A percentile compares a stretch with the other conserved stretches of the same genome.
phyloP scores from a whole-genome alignment of 2,888 invertebrate genomes.

The Glaucopsyche alexis region DNA sequence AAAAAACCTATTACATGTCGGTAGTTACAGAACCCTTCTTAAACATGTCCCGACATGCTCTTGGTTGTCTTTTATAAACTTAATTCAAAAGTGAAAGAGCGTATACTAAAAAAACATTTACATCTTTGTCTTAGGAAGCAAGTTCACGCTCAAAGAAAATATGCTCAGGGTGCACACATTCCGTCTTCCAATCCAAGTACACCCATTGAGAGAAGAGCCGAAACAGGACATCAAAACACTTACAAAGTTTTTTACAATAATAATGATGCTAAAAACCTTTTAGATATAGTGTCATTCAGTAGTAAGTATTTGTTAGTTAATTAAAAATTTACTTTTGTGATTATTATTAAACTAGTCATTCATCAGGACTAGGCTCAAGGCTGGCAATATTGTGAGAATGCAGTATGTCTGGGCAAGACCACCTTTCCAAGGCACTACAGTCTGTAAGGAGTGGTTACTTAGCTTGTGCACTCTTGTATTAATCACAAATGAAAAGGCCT shows the following conservation, averaged over 20 bases:
- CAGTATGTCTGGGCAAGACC: not conserved
- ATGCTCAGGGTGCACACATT: slow-evolving; percentile 27
- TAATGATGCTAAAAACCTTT: slow-evolving; percentile 17
- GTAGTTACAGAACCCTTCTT: too few relatives aligned
- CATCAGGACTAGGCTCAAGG: too few relatives aligned
- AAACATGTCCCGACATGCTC: too few relatives aligned
- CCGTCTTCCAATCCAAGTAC: slow-evolving; percentile 11
- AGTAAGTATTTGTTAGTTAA: slow-evolving; percentile 19
- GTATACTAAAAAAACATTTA: too few relatives aligned
- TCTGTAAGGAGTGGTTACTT: too few relatives aligned
- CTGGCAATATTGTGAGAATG: not conserved
- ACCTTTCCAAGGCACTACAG: too few relatives aligned
- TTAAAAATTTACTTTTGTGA: not conserved
- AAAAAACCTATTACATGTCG: too few relatives aligned
- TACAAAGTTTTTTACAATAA: slow-evolving; percentile 22
- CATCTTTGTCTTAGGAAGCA: slow-evolving; percentile 1
- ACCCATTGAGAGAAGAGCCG: slow-evolving; percentile 15
- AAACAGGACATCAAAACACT: slow-evolving; percentile 15
- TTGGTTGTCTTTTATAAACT: too few relatives aligned
- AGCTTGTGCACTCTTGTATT: too few relatives aligned
- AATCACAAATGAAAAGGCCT: too few relatives aligned
- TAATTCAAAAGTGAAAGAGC: too few relatives aligned
- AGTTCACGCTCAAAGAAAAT: slow-evolving; percentile 25
- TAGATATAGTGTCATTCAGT: slow-evolving; percentile 24
- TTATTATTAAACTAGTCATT: not conserved